A percentile compares a stretch with the other conserved stretches of the same genome.
phyloP scores from a whole-genome alignment of 2,888 invertebrate species.

The Scrobipalpa costella region DNA sequence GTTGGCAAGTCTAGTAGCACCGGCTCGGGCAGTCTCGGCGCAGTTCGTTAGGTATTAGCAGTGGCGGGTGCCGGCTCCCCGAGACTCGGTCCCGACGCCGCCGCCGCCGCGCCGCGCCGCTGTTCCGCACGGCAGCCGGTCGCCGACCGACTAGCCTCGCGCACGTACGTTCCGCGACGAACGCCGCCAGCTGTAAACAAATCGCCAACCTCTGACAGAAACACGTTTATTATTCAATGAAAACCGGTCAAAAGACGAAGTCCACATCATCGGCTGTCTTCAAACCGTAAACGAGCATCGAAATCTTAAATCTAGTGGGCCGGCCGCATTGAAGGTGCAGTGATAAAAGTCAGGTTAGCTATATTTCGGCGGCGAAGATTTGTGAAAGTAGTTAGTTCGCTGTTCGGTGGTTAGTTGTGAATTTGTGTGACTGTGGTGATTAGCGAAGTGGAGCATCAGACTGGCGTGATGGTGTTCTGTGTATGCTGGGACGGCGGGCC shows the following conservation, averaged over 20 bases:
- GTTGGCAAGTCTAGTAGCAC: slow-evolving; percentile 41
- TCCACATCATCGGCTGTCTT: slow-evolving; percentile 27
- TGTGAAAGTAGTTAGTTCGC: slow-evolving; percentile 69
- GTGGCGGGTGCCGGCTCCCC: slow-evolving; percentile 34
- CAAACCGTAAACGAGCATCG: background rate
- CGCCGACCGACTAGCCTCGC: slow-evolving; percentile 39
- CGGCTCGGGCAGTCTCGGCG: slow-evolving; percentile 55
- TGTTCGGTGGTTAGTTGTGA: slow-evolving; percentile 46
- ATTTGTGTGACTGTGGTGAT: slow-evolving; percentile 59
- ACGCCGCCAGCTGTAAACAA: slow-evolving; percentile 61
- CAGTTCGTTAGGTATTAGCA: slow-evolving; percentile 43
- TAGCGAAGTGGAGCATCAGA: slow-evolving; percentile 48
- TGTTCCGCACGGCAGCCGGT: slow-evolving; percentile 40
- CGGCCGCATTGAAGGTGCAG: slow-evolving; percentile 60
- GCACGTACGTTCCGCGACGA: slow-evolving; percentile 30
- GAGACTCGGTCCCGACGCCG: slow-evolving; percentile 33
- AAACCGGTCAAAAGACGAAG: slow-evolving; percentile 43
- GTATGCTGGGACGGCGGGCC: slow-evolving; percentile 32
- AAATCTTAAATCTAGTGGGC: slow-evolving; percentile 54
- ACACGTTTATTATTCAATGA: slow-evolving; percentile 56
- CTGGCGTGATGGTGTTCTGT: slow-evolving; percentile 45
- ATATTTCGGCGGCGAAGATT: slow-evolving; percentile 57
- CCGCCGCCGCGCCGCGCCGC: slow-evolving; percentile 29
- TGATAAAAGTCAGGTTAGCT: slow-evolving; percentile 47
- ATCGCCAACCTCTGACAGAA: slow-evolving; percentile 55